phyloP scores from a whole-genome alignment of 1,140 invertebrate genomes.

The Oryzaephilus surinamensis region DNA sequence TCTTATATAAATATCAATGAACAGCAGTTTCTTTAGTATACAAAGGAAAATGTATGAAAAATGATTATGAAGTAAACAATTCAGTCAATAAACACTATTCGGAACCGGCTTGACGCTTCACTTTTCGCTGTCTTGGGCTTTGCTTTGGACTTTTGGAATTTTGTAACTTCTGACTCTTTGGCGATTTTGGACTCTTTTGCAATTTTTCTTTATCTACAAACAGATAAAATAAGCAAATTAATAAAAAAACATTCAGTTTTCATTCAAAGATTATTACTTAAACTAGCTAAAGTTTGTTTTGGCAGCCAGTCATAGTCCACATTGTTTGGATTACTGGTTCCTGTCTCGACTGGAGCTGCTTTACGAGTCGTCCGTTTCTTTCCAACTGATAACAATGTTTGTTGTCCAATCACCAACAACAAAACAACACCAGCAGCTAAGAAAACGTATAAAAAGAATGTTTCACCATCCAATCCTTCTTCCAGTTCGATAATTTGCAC shows the following conservation, averaged over 20 bases:
- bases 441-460: constrained; percentile 94
- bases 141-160: constrained; percentile 44
- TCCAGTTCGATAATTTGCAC: constrained; percentile 93
- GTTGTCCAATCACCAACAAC: constrained; percentile 80
- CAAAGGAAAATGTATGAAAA: no score
- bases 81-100: no score
- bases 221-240: constrained; percentile 17
- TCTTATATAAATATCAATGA: constrained; percentile 2
- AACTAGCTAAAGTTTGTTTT: constrained; percentile 70
- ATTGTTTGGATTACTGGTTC: constrained; percentile 78
- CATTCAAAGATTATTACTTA: constrained; percentile 54
- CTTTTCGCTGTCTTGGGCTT: constrained; percentile 62
- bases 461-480: constrained; percentile 95
- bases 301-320: constrained; percentile 98
- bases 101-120: constrained; percentile 54
- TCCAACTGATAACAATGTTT: constrained; percentile 72
- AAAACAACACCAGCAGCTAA: constrained; percentile 81
- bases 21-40: background rate
- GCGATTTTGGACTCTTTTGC: constrained; percentile 33
- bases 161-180: constrained; percentile 40
- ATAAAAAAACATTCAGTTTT: constrained; percentile 2
- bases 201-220: constrained; percentile 40
- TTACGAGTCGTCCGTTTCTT: constrained; percentile 50
- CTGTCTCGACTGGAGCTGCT: constrained; percentile 56
- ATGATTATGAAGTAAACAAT: no score